Evolutionary conservation across 2,888 invertebrate genomes (phyloP).

Genomic region (Cordilura impudica): DNA sequence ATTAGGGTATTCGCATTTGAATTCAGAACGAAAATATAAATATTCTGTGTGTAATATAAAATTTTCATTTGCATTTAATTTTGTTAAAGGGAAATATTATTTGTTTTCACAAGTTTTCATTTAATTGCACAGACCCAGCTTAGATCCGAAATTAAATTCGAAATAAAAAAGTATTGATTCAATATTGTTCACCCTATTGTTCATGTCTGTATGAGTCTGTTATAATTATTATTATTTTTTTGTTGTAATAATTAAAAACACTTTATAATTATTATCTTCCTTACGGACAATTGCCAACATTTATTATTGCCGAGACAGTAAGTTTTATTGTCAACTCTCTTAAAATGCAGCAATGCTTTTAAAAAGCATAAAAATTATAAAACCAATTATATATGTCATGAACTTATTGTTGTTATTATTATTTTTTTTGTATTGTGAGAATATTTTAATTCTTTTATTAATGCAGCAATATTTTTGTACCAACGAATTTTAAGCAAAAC

Average conservation of each 20-base stretch:
- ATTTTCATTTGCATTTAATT: no score
- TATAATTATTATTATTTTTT: not conserved
- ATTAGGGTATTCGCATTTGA: no score
- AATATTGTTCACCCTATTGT: no score
- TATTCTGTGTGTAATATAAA: no score
- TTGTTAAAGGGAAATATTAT: no score
- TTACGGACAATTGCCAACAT: conserved; percentile 54
- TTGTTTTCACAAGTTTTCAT: no score
- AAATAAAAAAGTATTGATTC: no score
- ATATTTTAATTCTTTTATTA: not conserved
- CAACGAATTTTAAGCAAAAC: no score
- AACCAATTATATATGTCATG: conserved; percentile 55
- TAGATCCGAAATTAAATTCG: no score
- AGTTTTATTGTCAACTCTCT: conserved; percentile 31
- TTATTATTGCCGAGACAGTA: conserved; percentile 53
- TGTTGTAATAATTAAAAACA: conserved; percentile 29
- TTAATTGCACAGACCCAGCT: no score
- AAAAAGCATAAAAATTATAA: conserved; percentile 28
- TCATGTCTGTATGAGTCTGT: not conserved
- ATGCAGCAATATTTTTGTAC: no score
- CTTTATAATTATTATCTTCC: conserved; percentile 55
- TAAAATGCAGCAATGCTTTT: not conserved
- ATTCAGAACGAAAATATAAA: no score
- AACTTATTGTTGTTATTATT: conserved; percentile 36
- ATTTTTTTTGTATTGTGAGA: not conserved